These are phyloP conservation scores for Peromyscus eremicus DNA, from an alignment of 2,797 vertebrate species.

Conservation along the genomic window DNA sequence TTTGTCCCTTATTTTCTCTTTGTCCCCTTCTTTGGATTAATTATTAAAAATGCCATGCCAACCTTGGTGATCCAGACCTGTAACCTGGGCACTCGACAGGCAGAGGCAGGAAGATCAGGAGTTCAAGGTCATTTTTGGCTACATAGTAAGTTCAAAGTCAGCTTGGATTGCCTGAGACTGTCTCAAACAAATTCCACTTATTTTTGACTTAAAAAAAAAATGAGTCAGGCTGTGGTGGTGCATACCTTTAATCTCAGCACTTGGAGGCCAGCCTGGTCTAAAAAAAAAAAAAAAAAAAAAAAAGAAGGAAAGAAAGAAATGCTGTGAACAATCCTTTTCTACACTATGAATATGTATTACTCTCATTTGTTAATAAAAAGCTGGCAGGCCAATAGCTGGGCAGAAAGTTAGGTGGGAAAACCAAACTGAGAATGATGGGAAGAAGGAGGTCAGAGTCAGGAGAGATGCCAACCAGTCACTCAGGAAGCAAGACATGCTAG, in stretches of 20 bases:
- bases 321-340: too few species aligned
- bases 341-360: too few species aligned
- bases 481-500: too few species aligned
- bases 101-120: not conserved
- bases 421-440: too few species aligned
- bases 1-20: constrained; percentile 2
- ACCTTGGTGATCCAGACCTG: not conserved
- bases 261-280: not conserved
- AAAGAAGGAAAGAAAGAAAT: too few species aligned
- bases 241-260: not conserved
- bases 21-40: not conserved
- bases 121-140: not conserved
- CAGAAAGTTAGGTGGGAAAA: too few species aligned
- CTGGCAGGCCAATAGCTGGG: too few species aligned
- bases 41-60: not conserved
- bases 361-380: too few species aligned
- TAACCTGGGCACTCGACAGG: not conserved
- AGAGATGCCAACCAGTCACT: too few species aligned
- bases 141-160: not conserved
- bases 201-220: constrained; percentile 10
- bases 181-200: not conserved
- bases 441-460: too few species aligned
- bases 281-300: not conserved
- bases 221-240: not conserved
- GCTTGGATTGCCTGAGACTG: not conserved